Evolutionary conservation across 2,113 vertebrate species (phyloP), one percentile per base, ranked within the genome.

Genomic region (Herpetotheres cachinnans): DNA sequence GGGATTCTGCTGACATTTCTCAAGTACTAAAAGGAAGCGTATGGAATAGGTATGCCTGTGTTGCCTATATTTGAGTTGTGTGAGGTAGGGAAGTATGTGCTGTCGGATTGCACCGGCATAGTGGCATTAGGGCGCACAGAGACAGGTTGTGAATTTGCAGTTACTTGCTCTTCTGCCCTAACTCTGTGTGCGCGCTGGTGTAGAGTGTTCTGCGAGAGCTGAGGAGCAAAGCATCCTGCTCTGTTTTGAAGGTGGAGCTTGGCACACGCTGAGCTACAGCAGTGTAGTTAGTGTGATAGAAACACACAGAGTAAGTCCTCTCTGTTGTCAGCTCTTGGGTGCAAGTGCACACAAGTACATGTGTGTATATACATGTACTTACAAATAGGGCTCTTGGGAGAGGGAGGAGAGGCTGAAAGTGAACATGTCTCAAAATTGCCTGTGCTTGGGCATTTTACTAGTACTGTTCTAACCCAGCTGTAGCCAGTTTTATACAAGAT

Each of bases 101-200:
- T 42, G 13, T 36, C 2, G 2, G 25, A 2, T 7, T 27, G 14
- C 25, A 16, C 40, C 27, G 7, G 36, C 27, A 0, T 3, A 12
- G 74, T 7, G 54, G 3, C 72, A 5, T 13, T 27, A 29, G n/a
- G 2, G 4, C 22, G 4, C 52, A 1, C n/a, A 19, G 32, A 26
- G 19, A 26, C 9, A 47, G 62, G 62, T 29, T 20, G 9, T 8
- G 38, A 30, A 25, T 58, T 50, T 26, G 11, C 30, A 11, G 36
- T 6, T 40, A 5, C 26, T 44, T 49, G 72, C 54, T 54, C 42
- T 27, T 49, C 90, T 71, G 32, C 66, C 15, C 47, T 32, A 6
- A 7, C 38, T 47, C 24, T 18, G 34, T 5, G 38, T 29, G 82
- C 40, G 5, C 8, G 0, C 44, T 9, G 36, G 30, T 4, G 54